Conservation (phyloP, 2,113 vertebrate genomes). For the Orientallactaga bullata region DNA sequence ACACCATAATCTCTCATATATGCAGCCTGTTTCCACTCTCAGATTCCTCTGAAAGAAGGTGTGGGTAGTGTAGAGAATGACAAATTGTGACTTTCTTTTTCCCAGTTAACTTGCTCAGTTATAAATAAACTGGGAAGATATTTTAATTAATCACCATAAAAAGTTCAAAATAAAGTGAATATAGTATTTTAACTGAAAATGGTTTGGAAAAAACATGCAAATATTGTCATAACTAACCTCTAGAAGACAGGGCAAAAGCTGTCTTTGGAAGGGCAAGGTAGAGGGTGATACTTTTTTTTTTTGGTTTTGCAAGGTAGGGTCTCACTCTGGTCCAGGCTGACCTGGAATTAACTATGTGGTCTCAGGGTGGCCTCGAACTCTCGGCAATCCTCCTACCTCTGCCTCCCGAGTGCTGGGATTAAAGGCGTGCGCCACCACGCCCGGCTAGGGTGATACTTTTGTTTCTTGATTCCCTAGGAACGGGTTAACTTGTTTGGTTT, state of each 20-base stretch:
- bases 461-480: conserved; percentile 74
- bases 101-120: conserved; percentile 46
- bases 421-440: no score
- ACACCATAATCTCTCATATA: conserved; percentile 7
- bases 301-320: no score
- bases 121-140: conserved; percentile 36
- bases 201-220: conserved; percentile 49
- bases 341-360: no score
- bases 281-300: no score
- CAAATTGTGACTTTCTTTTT: conserved; percentile 26
- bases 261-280: background rate
- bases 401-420: no score
- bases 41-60: background rate
- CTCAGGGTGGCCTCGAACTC: no score
- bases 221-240: conserved; percentile 9
- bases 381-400: no score
- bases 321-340: no score
- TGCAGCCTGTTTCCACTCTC: conserved; percentile 25
- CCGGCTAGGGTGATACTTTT: no score
- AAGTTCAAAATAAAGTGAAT: conserved; percentile 48
- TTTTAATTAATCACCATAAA: conserved; percentile 59
- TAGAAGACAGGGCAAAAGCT: background rate
- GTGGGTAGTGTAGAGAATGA: background rate
- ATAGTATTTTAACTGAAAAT: conserved; percentile 62
- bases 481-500: conserved; percentile 84